Evolutionary conservation across 2,113 vertebrate species (phyloP).

Genomic region (Calyptommatus sinebrachiatus): DNA sequence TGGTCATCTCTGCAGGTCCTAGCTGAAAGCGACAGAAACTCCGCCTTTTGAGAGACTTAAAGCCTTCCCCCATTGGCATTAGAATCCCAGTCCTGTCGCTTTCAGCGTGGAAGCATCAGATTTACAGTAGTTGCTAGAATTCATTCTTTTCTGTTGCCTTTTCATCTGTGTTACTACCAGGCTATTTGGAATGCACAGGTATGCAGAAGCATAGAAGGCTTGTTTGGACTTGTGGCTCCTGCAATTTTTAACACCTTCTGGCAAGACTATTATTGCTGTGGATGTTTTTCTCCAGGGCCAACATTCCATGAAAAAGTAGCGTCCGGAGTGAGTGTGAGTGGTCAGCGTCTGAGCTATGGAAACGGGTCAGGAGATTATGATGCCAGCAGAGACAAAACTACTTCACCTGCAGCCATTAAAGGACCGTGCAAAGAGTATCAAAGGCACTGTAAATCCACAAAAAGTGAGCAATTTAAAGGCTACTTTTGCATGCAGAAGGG

Average conservation of each 20-base stretch:
- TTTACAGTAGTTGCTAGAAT: too few species aligned
- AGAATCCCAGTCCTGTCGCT: too few species aligned
- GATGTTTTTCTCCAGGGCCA: conserved; percentile 61
- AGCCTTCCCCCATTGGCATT: too few species aligned
- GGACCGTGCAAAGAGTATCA: conserved; percentile 66
- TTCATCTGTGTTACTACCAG: too few species aligned
- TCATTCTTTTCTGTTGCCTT: too few species aligned
- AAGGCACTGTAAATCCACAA: conserved; percentile 71
- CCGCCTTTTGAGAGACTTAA: too few species aligned
- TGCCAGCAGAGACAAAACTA: conserved; percentile 57
- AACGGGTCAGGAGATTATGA: conserved; percentile 70
- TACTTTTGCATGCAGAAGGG: too few species aligned
- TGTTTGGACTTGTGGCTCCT: not conserved
- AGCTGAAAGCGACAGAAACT: too few species aligned
- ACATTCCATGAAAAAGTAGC: conserved; percentile 57
- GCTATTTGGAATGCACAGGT: too few species aligned
- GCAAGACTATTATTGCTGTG: not conserved
- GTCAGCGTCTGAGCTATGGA: conserved; percentile 73
- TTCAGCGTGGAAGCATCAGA: too few species aligned
- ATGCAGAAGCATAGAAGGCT: too few species aligned
- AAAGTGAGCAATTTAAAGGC: conserved; percentile 73
- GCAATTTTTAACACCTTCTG: not conserved
- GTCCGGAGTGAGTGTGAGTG: conserved; percentile 72
- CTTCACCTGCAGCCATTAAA: conserved; percentile 57
- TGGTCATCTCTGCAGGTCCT: too few species aligned